A percentile compares a stretch with the other conserved stretches of the same genome.
Evolutionary conservation across 2,113 vertebrate genomes (phyloP).

Genomic region (Pantherophis guttatus): DNA sequence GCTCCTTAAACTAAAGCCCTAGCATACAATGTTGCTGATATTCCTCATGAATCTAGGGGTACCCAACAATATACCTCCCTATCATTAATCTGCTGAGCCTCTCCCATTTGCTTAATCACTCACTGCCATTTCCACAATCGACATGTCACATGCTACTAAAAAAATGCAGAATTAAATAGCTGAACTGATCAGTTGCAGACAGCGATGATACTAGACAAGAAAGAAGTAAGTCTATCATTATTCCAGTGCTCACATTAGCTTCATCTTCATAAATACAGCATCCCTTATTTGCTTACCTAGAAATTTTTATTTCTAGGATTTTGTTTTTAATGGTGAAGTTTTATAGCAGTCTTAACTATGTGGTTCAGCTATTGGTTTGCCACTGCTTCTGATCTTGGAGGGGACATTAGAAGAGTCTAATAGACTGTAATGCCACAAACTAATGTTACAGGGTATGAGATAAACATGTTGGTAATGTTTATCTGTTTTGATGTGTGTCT

Average conservation of each 20-base stretch:
- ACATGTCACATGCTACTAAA: neutral
- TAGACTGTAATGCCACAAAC: neutral
- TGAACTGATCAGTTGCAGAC: neutral
- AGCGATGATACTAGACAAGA: neutral
- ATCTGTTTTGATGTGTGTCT: conserved; percentile 13
- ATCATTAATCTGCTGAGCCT: neutral
- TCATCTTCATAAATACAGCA: neutral
- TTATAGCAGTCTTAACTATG: neutral
- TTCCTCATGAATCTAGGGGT: neutral
- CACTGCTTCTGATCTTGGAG: neutral
- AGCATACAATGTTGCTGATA: neutral
- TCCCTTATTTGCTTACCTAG: neutral
- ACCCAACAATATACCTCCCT: neutral
- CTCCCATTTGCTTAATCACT: neutral
- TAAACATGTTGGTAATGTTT: neutral
- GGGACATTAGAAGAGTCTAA: neutral
- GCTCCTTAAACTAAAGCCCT: neutral
- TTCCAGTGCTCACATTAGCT: neutral
- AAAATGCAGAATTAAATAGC: neutral
- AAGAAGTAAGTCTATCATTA: neutral
- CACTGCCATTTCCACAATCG: neutral
- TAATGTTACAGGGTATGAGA: neutral
- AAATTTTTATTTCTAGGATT: neutral
- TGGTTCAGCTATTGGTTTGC: neutral
- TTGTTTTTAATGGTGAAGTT: neutral